A percentile compares a stretch with the other conserved stretches of the same genome.
phyloP scores from a whole-genome alignment of 2,113 vertebrate genomes.

The Herpetotheres cachinnans region DNA sequence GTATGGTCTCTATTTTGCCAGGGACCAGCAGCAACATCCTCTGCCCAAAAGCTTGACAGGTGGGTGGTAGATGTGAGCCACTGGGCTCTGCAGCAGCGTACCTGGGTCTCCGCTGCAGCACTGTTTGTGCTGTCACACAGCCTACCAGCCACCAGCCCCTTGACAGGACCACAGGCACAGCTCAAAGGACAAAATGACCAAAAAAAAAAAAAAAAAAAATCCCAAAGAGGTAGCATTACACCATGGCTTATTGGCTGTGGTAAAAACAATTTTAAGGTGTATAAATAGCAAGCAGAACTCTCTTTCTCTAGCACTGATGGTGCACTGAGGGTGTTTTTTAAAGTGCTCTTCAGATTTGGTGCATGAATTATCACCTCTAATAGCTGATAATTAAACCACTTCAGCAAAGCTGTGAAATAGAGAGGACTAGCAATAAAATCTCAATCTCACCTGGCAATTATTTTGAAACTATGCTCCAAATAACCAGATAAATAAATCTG shows the following conservation, averaged over 20 bases:
- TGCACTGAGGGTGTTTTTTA: neutral
- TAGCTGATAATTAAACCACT: slow-evolving; percentile 70
- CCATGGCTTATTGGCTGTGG: neutral
- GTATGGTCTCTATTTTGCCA: neutral
- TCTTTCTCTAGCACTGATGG: neutral
- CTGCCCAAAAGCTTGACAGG: fast-evolving
- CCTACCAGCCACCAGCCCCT: neutral
- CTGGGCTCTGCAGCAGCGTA: fast-evolving
- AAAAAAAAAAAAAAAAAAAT: too few species aligned
- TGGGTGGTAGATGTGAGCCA: neutral
- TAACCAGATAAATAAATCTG: slow-evolving; percentile 37
- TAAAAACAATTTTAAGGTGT: neutral
- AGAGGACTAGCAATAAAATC: slow-evolving; percentile 40
- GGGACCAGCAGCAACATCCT: neutral
- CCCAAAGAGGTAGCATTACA: neutral
- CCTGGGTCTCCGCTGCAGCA: neutral
- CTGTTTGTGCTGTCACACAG: neutral
- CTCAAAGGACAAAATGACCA: neutral
- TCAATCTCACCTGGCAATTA: slow-evolving; percentile 43
- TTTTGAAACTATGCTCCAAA: slow-evolving; percentile 35
- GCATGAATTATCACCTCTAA: slow-evolving; percentile 72
- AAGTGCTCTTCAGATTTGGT: slow-evolving; percentile 40
- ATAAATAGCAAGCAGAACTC: neutral
- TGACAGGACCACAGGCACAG: neutral
- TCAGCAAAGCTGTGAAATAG: slow-evolving; percentile 59